Conservation (phyloP, 2,888 invertebrate genomes). For the Callyntrura guangdongensis region DNA sequence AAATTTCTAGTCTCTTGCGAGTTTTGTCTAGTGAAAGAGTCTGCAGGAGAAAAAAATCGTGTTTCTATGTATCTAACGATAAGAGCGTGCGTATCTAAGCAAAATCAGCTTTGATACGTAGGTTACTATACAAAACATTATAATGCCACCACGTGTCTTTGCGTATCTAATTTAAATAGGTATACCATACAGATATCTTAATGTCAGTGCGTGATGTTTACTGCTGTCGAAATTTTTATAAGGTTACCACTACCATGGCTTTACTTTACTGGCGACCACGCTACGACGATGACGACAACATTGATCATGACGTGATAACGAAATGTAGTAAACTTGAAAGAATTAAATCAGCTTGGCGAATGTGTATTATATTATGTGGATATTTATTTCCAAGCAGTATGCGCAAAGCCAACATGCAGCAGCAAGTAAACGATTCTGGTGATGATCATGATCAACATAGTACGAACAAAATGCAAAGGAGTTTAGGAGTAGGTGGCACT, state of each 20-base stretch:
- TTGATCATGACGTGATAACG: conserved; percentile 13
- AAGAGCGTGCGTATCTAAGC: background rate
- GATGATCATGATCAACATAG: background rate
- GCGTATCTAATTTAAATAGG: background rate
- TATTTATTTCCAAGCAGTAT: background rate
- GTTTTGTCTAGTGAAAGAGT: conserved; percentile 11
- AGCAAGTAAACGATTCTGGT: background rate
- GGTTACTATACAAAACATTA: background rate
- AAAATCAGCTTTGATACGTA: background rate
- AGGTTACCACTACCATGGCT: background rate
- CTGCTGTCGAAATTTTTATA: conserved; percentile 31
- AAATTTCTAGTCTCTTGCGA: conserved; percentile 49
- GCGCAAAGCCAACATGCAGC: too few species aligned
- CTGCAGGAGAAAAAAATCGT: background rate
- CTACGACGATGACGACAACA: background rate
- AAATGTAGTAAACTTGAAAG: conserved; percentile 16
- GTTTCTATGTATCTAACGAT: background rate
- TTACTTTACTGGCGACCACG: background rate
- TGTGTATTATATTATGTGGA: background rate
- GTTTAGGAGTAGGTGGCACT: background rate
- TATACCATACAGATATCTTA: background rate
- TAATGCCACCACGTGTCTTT: background rate
- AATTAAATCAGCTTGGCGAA: conserved; percentile 25
- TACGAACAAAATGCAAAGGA: background rate
- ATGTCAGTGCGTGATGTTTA: conserved; percentile 26